A percentile compares a stretch with the other conserved stretches of the same genome.
These are phyloP conservation scores for Muschampia staudingeri DNA, from an alignment of 2,888 invertebrate genomes.

Conservation along the genomic window DNA sequence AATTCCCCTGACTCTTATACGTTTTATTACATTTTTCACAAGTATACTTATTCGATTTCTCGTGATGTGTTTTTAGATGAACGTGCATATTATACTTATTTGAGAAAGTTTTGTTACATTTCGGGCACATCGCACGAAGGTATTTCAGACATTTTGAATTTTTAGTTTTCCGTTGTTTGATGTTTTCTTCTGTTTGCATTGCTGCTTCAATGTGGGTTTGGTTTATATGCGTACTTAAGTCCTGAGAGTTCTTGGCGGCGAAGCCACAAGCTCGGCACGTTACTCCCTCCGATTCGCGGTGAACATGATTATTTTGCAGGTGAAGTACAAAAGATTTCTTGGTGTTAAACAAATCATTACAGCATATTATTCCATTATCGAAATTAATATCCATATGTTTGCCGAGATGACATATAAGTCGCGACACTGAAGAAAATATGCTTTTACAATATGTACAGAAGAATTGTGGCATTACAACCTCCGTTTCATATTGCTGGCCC, in stretches of 20 bases:
- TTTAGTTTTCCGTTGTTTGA: slow-evolving; percentile 43
- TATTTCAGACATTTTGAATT: slow-evolving; percentile 75
- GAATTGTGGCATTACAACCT: slow-evolving; percentile 65
- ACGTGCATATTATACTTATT: slow-evolving; percentile 87
- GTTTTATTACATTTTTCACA: slow-evolving; percentile 86
- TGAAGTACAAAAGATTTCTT: slow-evolving; percentile 76
- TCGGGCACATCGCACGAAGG: slow-evolving; percentile 84
- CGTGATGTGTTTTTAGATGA: slow-evolving; percentile 85
- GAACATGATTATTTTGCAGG: slow-evolving; percentile 74
- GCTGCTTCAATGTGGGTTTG: slow-evolving; percentile 9
- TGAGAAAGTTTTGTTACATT: slow-evolving; percentile 87
- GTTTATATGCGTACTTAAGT: slow-evolving; percentile 56
- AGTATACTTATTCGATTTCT: slow-evolving; percentile 64
- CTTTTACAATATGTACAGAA: slow-evolving; percentile 80
- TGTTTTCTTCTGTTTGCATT: slow-evolving; percentile 40
- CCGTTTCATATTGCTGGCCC: slow-evolving; percentile 30
- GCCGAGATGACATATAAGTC: slow-evolving; percentile 79
- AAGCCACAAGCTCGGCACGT: slow-evolving; percentile 76
- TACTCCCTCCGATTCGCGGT: slow-evolving; percentile 35
- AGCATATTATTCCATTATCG: slow-evolving; percentile 75
- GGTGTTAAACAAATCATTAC: slow-evolving; percentile 70
- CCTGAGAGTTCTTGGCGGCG: slow-evolving; percentile 60
- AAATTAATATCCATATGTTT: slow-evolving; percentile 75
- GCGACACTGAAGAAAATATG: slow-evolving; percentile 77
- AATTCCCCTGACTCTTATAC: slow-evolving; percentile 84